A percentile compares a stretch with the other conserved stretches of the same genome.
Evolutionary conservation across 2,797 vertebrate genomes (phyloP).

Genomic region (Anniella stebbinsi): DNA sequence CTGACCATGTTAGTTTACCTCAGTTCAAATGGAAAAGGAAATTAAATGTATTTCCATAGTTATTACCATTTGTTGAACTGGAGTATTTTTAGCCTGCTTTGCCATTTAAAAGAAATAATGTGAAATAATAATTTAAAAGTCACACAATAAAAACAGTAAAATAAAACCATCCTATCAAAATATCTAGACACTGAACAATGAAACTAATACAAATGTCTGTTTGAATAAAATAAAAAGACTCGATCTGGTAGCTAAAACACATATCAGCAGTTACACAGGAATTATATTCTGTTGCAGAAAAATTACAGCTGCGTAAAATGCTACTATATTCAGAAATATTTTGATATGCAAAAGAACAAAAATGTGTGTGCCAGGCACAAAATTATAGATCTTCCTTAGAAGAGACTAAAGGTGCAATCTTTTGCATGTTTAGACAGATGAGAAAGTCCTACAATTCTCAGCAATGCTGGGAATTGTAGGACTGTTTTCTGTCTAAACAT

Average conservation of each 20-base stretch:
- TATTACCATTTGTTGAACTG: background rate
- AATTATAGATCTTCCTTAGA: background rate
- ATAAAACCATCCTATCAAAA: background rate
- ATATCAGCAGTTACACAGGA: background rate
- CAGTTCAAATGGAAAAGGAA: background rate
- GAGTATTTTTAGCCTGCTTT: background rate
- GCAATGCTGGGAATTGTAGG: no score
- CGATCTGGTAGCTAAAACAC: background rate
- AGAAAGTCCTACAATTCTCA: no score
- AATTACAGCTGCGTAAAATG: background rate
- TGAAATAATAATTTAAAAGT: no score
- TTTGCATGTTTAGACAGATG: no score
- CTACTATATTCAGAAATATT: background rate
- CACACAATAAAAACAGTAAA: background rate
- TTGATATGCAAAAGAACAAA: background rate
- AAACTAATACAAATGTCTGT: background rate
- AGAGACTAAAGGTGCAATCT: no score
- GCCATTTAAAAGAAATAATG: background rate
- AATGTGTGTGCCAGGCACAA: background rate
- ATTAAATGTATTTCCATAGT: background rate
- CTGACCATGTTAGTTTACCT: background rate
- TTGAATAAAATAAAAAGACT: background rate
- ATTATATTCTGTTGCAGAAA: background rate
- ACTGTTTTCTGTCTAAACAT: no score
- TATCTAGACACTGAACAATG: background rate